Evolutionary conservation across 2,888 invertebrate genomes (phyloP).

Genomic region (Ormyrus nitidulus): DNA sequence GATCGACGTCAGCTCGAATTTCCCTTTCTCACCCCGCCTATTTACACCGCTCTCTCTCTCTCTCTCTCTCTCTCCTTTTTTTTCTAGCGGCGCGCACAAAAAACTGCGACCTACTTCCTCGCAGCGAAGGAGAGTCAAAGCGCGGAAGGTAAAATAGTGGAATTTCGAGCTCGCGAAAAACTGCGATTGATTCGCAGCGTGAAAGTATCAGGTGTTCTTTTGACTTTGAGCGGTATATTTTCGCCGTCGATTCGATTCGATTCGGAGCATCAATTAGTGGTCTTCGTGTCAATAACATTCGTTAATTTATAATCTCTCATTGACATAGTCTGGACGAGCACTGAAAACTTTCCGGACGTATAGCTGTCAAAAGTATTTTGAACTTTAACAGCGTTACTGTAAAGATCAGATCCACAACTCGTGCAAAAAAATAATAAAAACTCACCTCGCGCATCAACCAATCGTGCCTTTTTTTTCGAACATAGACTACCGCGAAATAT

Average conservation of each 20-base stretch:
- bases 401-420: conserved; percentile 1
- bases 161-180: background rate
- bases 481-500: background rate
- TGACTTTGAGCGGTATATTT: too few relatives aligned
- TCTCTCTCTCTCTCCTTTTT: background rate
- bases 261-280: too few relatives aligned
- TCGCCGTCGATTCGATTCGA: too few relatives aligned
- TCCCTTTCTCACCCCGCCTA: conserved; percentile 32
- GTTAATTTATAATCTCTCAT: too few relatives aligned
- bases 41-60: conserved; percentile 14
- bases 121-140: too few relatives aligned
- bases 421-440: conserved; percentile 17
- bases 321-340: background rate
- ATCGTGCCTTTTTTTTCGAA: conserved; percentile 11
- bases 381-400: conserved; percentile 10
- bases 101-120: background rate
- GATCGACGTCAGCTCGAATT: conserved; percentile 48
- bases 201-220: too few relatives aligned
- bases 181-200: too few relatives aligned
- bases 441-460: conserved; percentile 5
- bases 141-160: too few relatives aligned
- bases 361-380: conserved; percentile 18
- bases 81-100: background rate
- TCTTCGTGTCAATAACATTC: too few relatives aligned
- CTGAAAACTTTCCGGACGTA: conserved; percentile 19